Evolutionary conservation across 2,113 vertebrate genomes (phyloP).

Genomic region (Aspidoscelis tigris): DNA sequence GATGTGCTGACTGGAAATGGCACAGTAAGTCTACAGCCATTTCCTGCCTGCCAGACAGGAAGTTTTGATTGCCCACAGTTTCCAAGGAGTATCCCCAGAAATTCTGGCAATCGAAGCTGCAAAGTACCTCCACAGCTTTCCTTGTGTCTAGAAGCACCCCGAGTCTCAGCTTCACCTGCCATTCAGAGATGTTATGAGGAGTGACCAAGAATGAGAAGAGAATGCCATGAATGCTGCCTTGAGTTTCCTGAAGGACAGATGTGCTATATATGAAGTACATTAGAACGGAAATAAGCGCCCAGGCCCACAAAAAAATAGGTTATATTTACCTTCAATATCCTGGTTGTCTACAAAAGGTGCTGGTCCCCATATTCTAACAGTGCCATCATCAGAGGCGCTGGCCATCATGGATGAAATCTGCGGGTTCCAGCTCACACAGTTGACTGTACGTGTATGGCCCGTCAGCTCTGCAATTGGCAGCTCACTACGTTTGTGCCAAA

Average conservation of each 20-base stretch:
- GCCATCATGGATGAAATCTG: constrained; percentile 92
- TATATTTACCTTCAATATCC: constrained; percentile 86
- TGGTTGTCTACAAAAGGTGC: constrained; percentile 91
- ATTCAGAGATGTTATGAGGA: not conserved
- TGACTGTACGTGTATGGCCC: constrained; percentile 95
- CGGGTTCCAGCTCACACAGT: constrained; percentile 98
- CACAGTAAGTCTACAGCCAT: no score
- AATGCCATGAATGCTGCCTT: not conserved
- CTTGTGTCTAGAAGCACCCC: no score
- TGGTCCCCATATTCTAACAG: constrained; percentile 96
- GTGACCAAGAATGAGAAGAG: not conserved
- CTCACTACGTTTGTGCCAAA: constrained; percentile 97
- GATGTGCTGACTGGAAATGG: no score
- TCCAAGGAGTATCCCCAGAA: no score
- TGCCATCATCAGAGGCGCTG: constrained; percentile 96
- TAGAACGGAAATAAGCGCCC: not conserved
- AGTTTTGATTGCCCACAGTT: no score
- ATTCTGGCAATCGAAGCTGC: no score
- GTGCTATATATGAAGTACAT: not conserved
- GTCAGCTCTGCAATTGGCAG: constrained; percentile 96
- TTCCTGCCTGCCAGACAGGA: no score
- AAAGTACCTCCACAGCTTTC: no score
- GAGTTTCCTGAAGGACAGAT: not conserved
- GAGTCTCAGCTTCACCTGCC: not conserved
- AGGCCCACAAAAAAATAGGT: not conserved